A percentile compares a stretch with the other conserved stretches of the same genome.
Conservation (phyloP, 2,113 vertebrate species). For the Siniperca chuatsi region DNA sequence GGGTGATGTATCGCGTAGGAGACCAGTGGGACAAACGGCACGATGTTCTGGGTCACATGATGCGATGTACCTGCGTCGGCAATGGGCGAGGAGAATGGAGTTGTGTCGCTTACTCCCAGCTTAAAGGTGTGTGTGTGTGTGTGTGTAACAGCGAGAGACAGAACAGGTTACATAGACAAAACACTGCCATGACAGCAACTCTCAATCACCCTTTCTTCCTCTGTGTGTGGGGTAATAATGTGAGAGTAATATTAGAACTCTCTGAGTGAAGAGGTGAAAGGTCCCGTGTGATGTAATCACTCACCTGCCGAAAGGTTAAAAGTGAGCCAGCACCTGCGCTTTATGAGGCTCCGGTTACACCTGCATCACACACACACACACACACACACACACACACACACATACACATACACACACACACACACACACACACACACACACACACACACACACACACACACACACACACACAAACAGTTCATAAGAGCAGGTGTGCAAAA, state of each 20-base stretch:
- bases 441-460: neutral
- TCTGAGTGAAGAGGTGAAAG: conserved; percentile 74
- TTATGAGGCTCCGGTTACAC: conserved; percentile 35
- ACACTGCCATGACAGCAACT: neutral
- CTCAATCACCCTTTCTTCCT: neutral
- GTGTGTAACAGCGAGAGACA: neutral
- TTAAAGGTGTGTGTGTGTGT: conserved; percentile 78
- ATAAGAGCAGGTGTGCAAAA: conserved; percentile 22
- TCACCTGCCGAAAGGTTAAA: conserved; percentile 48
- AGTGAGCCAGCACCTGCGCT: conserved; percentile 48
- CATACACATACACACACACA: neutral
- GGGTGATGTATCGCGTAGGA: conserved; percentile 94
- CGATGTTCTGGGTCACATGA: conserved; percentile 94
- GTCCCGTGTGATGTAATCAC: conserved; percentile 28
- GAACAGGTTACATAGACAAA: neutral
- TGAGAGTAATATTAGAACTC: conserved; percentile 15
- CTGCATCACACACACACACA: conserved; percentile 18
- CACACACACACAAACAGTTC: neutral
- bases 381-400: neutral
- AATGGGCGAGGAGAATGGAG: conserved; percentile 97
- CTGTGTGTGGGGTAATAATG: conserved; percentile 13
- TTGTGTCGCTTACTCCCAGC: conserved; percentile 93
- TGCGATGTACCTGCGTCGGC: conserved; percentile 94
- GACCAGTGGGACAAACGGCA: conserved; percentile 98
- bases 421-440: neutral